Conservation (phyloP, 2,888 invertebrate species). For the Anoncus sp. region DNA sequence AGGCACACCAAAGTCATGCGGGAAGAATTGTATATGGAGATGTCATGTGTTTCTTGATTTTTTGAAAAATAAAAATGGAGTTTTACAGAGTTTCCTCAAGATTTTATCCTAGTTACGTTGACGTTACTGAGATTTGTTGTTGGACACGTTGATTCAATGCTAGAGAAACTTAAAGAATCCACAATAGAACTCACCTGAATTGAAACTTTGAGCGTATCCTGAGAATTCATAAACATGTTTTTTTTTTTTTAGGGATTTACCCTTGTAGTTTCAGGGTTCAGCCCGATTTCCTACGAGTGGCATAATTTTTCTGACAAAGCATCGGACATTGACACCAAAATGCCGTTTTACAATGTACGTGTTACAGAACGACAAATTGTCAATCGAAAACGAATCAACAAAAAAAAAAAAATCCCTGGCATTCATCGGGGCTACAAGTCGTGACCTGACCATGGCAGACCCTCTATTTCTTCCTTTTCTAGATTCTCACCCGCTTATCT, state of each 20-base stretch:
- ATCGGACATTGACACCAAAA: background rate
- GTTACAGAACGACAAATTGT: background rate
- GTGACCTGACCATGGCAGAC: constrained; percentile 44
- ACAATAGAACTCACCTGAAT: no score
- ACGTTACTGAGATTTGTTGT: no score
- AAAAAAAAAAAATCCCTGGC: constrained; percentile 8
- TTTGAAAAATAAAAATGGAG: no score
- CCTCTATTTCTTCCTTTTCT: constrained; percentile 41
- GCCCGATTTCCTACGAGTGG: background rate
- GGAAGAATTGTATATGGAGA: no score
- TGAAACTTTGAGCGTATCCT: no score
- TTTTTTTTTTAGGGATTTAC: no score
- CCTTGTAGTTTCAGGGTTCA: background rate
- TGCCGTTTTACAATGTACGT: constrained; percentile 1
- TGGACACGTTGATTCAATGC: no score
- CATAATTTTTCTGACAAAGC: background rate
- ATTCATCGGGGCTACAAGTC: constrained; percentile 32
- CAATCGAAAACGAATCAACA: constrained; percentile 39
- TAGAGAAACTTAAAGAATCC: no score
- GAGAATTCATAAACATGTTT: background rate
- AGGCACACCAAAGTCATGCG: no score
- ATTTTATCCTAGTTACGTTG: no score
- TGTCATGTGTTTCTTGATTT: no score
- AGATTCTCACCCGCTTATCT: constrained; percentile 48
- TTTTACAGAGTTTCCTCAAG: no score